A percentile compares a stretch with the other conserved stretches of the same genome.
phyloP scores from a whole-genome alignment of 2,888 invertebrate species.

The Drosophila neonasuta region DNA sequence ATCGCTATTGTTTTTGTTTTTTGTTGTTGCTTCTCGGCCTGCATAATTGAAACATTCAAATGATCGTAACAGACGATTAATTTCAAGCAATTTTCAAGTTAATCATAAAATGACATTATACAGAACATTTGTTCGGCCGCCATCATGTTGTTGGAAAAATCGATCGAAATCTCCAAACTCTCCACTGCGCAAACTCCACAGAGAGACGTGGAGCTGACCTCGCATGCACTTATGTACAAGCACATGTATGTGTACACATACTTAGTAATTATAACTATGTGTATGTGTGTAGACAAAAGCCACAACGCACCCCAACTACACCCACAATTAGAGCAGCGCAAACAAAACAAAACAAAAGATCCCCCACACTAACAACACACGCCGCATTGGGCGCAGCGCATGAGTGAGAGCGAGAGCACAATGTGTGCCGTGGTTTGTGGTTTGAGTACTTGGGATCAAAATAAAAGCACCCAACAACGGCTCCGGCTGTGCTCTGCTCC shows the following conservation, averaged over 20 bases:
- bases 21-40: constrained; percentile 12
- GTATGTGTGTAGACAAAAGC: constrained; percentile 6
- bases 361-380: constrained; percentile 49
- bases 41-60: constrained; percentile 48
- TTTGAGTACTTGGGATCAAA: constrained; percentile 52
- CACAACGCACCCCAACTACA: constrained; percentile 39
- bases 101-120: constrained; percentile 38
- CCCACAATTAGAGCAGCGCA: constrained; percentile 40
- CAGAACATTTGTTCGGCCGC: constrained; percentile 7
- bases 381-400: neutral
- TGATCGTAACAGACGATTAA: constrained; percentile 49
- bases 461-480: constrained; percentile 38
- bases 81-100: constrained; percentile 29
- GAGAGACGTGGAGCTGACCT: constrained; percentile 33
- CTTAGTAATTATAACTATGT: constrained; percentile 39
- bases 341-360: constrained; percentile 58
- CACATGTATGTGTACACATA: constrained; percentile 6
- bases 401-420: constrained; percentile 3
- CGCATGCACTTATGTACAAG: constrained; percentile 17
- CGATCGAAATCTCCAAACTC: constrained; percentile 56
- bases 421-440: constrained; percentile 18
- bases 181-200: constrained; percentile 48
- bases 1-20: constrained; percentile 4
- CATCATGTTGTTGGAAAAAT: constrained; percentile 52
- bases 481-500: constrained; percentile 36